These are phyloP conservation scores for Drosophila littoralis DNA, from an alignment of 1,140 invertebrate genomes.

Conservation along the genomic window DNA sequence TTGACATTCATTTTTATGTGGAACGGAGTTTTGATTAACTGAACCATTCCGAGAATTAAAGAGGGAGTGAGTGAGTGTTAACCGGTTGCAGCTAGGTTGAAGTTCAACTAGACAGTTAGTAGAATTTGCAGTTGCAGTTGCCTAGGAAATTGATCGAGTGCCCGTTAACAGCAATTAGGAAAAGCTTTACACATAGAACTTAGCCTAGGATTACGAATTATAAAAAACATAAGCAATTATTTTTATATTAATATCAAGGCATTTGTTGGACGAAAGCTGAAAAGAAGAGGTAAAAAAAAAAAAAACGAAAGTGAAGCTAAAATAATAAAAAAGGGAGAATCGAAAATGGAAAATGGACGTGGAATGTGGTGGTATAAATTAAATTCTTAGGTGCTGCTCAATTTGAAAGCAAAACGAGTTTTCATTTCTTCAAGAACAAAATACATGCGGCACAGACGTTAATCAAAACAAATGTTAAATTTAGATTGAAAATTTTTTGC, in stretches of 20 bases:
- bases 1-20: neutral
- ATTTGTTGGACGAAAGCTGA: conserved; percentile 14
- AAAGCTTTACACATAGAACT: conserved; percentile 50
- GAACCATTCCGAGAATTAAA: conserved; percentile 10
- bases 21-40: neutral
- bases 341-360: conserved; percentile 8
- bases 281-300: conserved; percentile 31
- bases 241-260: conserved; percentile 53
- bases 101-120: conserved; percentile 37
- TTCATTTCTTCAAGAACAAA: conserved; percentile 14
- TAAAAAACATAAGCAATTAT: conserved; percentile 16
- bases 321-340: neutral
- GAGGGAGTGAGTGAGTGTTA: conserved; percentile 21
- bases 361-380: conserved; percentile 7
- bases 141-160: conserved; percentile 34
- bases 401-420: conserved; percentile 33
- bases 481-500: conserved; percentile 20
- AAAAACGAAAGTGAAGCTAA: conserved; percentile 23
- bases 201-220: conserved; percentile 40
- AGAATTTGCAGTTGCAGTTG: conserved; percentile 33
- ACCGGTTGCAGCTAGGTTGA: conserved; percentile 32
- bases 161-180: conserved; percentile 31
- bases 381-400: conserved; percentile 39
- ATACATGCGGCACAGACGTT: conserved; percentile 57
- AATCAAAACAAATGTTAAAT: conserved; percentile 45